A percentile compares a stretch with the other conserved stretches of the same genome.
Evolutionary conservation across 2,113 vertebrate genomes (phyloP).

Genomic region (Furnarius figulus): DNA sequence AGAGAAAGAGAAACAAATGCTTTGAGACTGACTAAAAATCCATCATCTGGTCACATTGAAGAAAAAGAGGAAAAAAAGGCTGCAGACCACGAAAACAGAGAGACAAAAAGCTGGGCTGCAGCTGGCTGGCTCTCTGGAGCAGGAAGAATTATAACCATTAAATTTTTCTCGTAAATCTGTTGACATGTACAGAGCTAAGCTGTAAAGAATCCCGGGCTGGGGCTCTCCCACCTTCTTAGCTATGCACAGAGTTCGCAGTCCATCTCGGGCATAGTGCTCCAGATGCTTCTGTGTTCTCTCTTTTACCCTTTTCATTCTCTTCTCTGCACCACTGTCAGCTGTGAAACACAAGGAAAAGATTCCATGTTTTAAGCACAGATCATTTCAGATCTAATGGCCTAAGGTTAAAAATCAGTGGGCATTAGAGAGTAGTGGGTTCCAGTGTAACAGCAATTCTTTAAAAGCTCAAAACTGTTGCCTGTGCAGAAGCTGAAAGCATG

Average conservation of each 20-base stretch:
- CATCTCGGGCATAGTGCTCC: conserved; percentile 85
- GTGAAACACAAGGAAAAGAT: conserved; percentile 44
- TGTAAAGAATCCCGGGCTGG: not conserved
- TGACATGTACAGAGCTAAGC: not conserved
- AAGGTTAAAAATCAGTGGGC: not conserved
- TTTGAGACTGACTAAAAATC: not conserved
- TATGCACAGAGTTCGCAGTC: conserved; percentile 90
- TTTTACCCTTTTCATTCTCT: conserved; percentile 75
- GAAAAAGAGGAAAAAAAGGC: not conserved
- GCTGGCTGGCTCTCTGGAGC: not conserved
- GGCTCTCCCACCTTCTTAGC: conserved; percentile 84
- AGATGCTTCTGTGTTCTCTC: conserved; percentile 86
- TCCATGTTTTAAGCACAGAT: not conserved
- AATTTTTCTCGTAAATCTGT: not conserved
- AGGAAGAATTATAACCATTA: not conserved
- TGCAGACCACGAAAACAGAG: not conserved
- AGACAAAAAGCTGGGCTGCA: not conserved
- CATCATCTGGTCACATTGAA: not conserved
- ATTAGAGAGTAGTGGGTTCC: not conserved
- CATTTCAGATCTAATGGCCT: not conserved
- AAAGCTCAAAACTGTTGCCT: not conserved
- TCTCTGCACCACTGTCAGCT: conserved; percentile 66
- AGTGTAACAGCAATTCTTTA: not conserved
- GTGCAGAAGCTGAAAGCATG: not conserved
- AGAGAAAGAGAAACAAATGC: not conserved